Percentiles rank a stretch among this genome's conserved stretches.
Conservation (phyloP, 1,140 invertebrate genomes). For the Drosophila bocki region DNA sequence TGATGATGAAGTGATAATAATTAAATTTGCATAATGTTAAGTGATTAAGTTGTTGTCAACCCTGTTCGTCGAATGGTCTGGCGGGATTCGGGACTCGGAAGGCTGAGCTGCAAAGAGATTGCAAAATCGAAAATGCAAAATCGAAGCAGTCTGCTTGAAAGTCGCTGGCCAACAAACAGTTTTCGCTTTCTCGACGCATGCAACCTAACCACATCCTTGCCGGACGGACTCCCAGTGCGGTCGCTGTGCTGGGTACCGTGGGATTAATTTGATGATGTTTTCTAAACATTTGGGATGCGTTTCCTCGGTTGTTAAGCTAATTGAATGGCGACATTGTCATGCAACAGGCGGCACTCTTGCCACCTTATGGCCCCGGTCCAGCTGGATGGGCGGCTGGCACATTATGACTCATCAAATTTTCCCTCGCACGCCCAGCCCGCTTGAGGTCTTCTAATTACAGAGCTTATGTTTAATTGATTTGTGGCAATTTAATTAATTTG, state of each 20-base stretch:
- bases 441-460: conserved; percentile 80
- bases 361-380: conserved; percentile 1
- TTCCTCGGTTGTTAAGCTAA: conserved; percentile 73
- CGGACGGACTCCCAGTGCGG: conserved; percentile 31
- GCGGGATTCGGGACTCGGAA: conserved; percentile 10
- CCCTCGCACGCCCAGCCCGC: conserved; percentile 4
- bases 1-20: conserved; percentile 80
- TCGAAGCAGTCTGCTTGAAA: conserved; percentile 38
- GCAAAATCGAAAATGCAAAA: conserved; percentile 62
- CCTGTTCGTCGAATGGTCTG: conserved; percentile 53
- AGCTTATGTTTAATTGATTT: conserved; percentile 83
- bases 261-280: conserved; percentile 76
- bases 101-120: conserved; percentile 6
- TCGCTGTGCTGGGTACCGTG: conserved; percentile 37
- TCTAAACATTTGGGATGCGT: conserved; percentile 68
- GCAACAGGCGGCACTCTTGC: conserved; percentile 56
- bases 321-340: conserved; percentile 72
- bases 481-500: conserved; percentile 83
- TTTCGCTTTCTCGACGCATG: conserved; percentile 16
- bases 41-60: conserved; percentile 79
- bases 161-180: conserved; percentile 33
- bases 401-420: conserved; percentile 47
- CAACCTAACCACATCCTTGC: conserved; percentile 9
- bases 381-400: conserved; percentile 14
- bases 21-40: conserved; percentile 81